A percentile compares a stretch with the other conserved stretches of the same genome.
Evolutionary conservation across 2,797 vertebrate species (phyloP).

Genomic region (Manis crassicaudata): DNA sequence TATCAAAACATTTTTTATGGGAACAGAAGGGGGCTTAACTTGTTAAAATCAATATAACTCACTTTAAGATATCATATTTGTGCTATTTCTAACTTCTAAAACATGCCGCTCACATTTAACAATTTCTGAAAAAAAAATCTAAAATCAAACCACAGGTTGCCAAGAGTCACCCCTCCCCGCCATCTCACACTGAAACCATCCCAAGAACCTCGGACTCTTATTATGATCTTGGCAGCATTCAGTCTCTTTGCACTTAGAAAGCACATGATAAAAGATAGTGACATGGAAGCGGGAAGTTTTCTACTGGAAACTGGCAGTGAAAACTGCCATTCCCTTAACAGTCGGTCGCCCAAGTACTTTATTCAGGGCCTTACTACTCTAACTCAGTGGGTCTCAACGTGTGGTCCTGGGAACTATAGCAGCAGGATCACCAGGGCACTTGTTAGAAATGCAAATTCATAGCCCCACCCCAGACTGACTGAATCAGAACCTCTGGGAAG

Average conservation of each 20-base stretch:
- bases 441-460: constrained; percentile 73
- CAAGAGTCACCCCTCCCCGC: neutral
- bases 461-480: constrained; percentile 53
- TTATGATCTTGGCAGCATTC: constrained; percentile 41
- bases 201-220: constrained; percentile 49
- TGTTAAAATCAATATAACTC: constrained; percentile 58
- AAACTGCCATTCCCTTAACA: constrained; percentile 39
- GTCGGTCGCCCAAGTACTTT: neutral
- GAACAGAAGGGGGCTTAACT: constrained; percentile 40
- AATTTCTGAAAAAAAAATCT: constrained; percentile 21
- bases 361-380: constrained; percentile 11
- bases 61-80: constrained; percentile 34
- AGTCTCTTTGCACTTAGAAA: constrained; percentile 24
- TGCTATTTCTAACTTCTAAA: constrained; percentile 50
- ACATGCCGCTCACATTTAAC: constrained; percentile 1
- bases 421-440: constrained; percentile 56
- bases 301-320: neutral
- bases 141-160: constrained; percentile 26
- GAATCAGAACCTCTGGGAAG: constrained; percentile 76
- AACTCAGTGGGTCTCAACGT: neutral
- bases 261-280: constrained; percentile 41
- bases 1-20: constrained; percentile 55
- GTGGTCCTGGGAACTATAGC: constrained; percentile 52
- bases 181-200: neutral
- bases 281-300: constrained; percentile 54